Conservation (phyloP, 2,113 vertebrate genomes). For the Upupa epops region DNA sequence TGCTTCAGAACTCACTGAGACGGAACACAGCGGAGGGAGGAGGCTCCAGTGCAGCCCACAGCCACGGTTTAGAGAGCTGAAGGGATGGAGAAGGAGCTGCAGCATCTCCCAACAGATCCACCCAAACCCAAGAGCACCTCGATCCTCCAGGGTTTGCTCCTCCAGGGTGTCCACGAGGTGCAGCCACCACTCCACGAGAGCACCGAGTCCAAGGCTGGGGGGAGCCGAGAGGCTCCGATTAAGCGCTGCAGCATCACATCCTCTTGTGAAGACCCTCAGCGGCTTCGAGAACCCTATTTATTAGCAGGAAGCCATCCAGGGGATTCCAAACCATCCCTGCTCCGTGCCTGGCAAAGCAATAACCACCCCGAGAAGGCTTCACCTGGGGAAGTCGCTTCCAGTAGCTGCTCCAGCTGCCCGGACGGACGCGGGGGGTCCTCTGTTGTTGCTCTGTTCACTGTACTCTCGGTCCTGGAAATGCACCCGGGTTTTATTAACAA, state of each 20-base stretch:
- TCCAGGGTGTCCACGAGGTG: background rate
- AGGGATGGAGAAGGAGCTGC: background rate
- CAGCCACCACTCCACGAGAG: too few relatives aligned
- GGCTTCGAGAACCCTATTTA: conserved; percentile 68
- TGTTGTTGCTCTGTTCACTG: conserved; percentile 77
- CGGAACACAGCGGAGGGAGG: background rate
- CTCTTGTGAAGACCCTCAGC: background rate
- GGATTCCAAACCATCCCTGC: background rate
- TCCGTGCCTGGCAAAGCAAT: background rate
- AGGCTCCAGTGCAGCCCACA: background rate
- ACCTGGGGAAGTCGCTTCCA: conserved; percentile 73
- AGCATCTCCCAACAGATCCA: background rate
- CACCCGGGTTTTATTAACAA: conserved; percentile 80
- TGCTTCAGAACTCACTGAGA: background rate
- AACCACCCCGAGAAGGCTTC: conserved; percentile 42
- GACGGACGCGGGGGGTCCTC: conserved; percentile 68
- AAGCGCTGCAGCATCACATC: background rate
- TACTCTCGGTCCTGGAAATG: conserved; percentile 81
- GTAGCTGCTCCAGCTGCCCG: conserved; percentile 72
- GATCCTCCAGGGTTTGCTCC: background rate
- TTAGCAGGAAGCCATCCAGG: conserved; percentile 53
- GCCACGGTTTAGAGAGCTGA: background rate
- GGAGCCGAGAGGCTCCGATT: background rate
- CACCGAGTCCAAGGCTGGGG: too few relatives aligned
- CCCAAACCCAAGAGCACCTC: background rate